Evolutionary conservation across 2,797 vertebrate species (phyloP).

Genomic region (Phalanger gymnotis): DNA sequence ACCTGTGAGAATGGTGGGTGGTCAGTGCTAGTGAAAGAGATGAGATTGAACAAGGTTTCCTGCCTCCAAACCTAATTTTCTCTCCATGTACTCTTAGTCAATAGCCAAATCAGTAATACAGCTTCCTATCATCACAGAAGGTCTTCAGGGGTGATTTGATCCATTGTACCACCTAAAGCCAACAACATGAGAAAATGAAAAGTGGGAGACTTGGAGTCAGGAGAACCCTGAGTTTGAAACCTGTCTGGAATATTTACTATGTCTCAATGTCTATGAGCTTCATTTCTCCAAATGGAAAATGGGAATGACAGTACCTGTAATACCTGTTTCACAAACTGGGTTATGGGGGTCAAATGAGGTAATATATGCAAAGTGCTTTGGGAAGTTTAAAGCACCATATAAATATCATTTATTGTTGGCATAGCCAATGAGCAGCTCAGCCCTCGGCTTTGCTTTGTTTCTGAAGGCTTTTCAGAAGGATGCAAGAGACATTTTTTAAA

Average conservation of each 20-base stretch:
- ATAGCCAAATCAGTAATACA: neutral
- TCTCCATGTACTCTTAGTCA: neutral
- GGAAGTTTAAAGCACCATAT: neutral
- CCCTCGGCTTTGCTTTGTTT: constrained; percentile 20
- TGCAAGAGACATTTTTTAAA: neutral
- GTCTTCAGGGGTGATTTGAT: neutral
- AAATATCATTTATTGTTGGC: neutral
- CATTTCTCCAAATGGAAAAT: neutral
- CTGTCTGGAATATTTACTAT: neutral
- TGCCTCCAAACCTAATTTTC: neutral
- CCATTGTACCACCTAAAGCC: neutral
- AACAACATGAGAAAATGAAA: no score
- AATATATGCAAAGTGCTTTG: neutral
- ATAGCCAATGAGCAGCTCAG: neutral
- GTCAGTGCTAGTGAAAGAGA: neutral
- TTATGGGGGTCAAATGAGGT: neutral
- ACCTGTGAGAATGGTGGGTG: neutral
- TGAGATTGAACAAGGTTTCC: neutral
- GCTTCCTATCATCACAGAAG: neutral
- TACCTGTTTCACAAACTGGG: neutral
- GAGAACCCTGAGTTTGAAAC: neutral
- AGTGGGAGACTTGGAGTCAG: no score
- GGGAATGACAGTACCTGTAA: neutral
- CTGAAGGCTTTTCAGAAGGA: neutral
- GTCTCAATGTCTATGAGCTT: neutral